phyloP scores from a whole-genome alignment of 1,140 invertebrate genomes.

The Propsilocerus akamusi region DNA sequence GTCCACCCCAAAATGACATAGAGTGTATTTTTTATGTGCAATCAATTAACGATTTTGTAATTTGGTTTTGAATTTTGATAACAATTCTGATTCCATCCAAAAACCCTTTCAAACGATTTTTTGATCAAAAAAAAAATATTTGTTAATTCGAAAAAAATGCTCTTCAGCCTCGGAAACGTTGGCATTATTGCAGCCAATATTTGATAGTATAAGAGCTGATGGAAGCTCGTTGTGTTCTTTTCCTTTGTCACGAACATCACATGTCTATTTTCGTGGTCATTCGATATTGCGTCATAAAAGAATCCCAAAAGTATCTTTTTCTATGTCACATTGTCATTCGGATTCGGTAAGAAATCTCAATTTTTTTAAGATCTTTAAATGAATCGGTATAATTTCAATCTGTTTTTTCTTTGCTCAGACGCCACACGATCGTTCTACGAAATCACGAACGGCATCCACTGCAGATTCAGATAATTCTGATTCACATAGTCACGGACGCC shows the following conservation, averaged over 20 bases:
- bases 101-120: background rate
- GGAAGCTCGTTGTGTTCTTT: background rate
- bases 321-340: background rate
- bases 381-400: background rate
- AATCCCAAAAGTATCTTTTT: background rate
- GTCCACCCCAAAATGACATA: too few relatives aligned
- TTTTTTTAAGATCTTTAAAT: background rate
- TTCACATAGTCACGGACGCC: background rate
- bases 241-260: background rate
- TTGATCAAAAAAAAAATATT: background rate
- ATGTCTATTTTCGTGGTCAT: background rate
- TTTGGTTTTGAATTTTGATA: background rate
- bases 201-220: background rate
- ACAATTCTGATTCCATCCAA: background rate
- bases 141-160: too few relatives aligned
- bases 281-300: background rate
- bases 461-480: background rate
- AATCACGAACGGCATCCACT: background rate
- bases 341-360: background rate
- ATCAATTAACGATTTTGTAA: background rate
- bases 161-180: background rate
- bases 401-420: background rate
- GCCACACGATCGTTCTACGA: background rate
- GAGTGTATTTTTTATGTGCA: background rate
- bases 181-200: background rate